Evolutionary conservation across 2,888 invertebrate species (phyloP).

Genomic region (Beris chalybata): DNA sequence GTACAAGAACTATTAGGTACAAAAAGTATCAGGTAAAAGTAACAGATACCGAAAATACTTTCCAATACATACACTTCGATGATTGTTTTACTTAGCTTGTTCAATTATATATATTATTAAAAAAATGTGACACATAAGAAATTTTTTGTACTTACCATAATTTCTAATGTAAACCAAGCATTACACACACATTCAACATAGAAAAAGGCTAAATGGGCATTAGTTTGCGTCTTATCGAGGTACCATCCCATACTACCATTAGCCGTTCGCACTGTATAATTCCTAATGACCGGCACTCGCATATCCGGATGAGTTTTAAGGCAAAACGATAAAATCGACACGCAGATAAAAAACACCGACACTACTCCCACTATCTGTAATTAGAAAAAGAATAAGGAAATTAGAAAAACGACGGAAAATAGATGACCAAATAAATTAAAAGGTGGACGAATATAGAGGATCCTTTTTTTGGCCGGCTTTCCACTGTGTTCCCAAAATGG

Average conservation of each 20-base stretch:
- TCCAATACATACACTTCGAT: no score
- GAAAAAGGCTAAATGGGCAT: constrained; percentile 96
- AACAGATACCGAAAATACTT: no score
- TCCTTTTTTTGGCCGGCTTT: no score
- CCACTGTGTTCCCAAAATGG: no score
- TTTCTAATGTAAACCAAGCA: constrained; percentile 99
- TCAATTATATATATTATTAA: no score
- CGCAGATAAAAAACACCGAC: constrained; percentile 99
- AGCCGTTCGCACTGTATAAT: constrained; percentile 76
- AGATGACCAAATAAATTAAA: no score
- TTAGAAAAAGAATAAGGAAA: neutral
- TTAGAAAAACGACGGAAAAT: no score
- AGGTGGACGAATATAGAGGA: no score
- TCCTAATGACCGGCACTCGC: constrained; percentile 86
- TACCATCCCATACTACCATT: constrained; percentile 78
- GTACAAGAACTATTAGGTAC: no score
- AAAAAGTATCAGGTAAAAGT: no score
- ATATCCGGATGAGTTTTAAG: constrained; percentile 99
- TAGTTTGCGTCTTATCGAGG: constrained; percentile 88
- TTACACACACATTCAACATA: constrained; percentile 98
- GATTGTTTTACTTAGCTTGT: no score
- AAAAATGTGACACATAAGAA: no score
- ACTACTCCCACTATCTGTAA: constrained; percentile 94
- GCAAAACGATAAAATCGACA: constrained; percentile 99
- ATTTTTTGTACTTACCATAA: constrained; percentile 61